Conservation (phyloP, 2,113 vertebrate genomes). For the Nerophis ophidion region DNA sequence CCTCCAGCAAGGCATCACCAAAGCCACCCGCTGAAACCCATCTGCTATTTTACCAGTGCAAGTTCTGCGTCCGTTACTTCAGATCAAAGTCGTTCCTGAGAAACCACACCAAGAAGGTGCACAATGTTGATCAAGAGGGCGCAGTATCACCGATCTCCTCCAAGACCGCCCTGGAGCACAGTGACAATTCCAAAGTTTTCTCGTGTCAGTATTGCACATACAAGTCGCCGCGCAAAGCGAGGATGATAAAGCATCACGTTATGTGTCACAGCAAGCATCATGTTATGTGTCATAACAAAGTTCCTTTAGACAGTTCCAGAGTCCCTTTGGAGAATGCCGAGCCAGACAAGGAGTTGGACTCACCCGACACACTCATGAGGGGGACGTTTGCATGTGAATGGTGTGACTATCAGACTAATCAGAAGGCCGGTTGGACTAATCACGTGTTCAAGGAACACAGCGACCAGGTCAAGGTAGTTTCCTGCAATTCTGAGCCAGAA, state of each 20-base stretch:
- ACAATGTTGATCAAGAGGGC: conserved; percentile 71
- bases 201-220: conserved; percentile 94
- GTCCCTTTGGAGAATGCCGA: conserved; percentile 66
- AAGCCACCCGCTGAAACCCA: conserved; percentile 77
- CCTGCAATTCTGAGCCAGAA: conserved; percentile 78
- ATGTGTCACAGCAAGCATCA: conserved; percentile 96
- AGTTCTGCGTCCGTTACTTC: conserved; percentile 97
- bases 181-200: conserved; percentile 85
- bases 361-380: conserved; percentile 71
- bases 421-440: conserved; percentile 87
- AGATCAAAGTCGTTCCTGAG: conserved; percentile 92
- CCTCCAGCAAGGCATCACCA: conserved; percentile 78
- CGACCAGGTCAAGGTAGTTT: conserved; percentile 93
- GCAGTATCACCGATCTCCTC: conserved; percentile 69
- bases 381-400: conserved; percentile 94
- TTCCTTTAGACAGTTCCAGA: conserved; percentile 61
- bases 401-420: conserved; percentile 92
- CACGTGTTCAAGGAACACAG: conserved; percentile 96
- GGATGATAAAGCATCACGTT: conserved; percentile 92
- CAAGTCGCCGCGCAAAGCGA: conserved; percentile 87
- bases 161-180: conserved; percentile 81
- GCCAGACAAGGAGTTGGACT: conserved; percentile 66
- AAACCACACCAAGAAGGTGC: conserved; percentile 93
- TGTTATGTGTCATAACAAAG: conserved; percentile 86
- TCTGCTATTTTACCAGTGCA: conserved; percentile 95